phyloP scores from a whole-genome alignment of 2,797 vertebrate species.

The Mormyrus proboscirostris region DNA sequence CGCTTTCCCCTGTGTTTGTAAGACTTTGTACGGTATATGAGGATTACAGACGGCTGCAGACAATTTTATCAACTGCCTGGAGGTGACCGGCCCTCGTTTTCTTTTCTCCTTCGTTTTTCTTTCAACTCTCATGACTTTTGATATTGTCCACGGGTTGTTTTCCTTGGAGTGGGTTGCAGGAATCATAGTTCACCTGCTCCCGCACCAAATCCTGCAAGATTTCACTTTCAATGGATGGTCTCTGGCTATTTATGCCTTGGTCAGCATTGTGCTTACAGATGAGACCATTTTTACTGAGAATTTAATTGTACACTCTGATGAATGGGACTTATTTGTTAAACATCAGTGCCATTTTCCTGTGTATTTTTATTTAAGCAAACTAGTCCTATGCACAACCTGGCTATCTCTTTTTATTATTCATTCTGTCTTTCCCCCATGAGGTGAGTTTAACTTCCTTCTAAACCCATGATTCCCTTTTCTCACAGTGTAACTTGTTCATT shows the following conservation, averaged over 20 bases:
- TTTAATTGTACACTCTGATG: background rate
- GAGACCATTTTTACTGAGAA: background rate
- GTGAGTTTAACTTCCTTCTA: slow-evolving; percentile 52
- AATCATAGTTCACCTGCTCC: background rate
- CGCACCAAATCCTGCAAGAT: background rate
- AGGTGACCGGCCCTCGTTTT: slow-evolving; percentile 52
- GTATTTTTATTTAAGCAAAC: background rate
- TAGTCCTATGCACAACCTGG: background rate
- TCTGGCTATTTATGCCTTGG: background rate
- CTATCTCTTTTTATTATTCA: background rate
- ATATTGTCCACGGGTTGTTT: background rate
- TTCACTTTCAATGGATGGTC: background rate
- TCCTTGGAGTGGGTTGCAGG: background rate
- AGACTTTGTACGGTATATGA: slow-evolving; percentile 60
- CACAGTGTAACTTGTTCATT: background rate
- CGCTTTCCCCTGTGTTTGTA: slow-evolving; percentile 32
- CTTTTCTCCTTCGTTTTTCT: background rate
- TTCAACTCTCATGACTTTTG: background rate
- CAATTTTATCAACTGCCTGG: slow-evolving; percentile 63
- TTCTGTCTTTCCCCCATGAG: slow-evolving; percentile 60
- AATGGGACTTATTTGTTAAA: background rate
- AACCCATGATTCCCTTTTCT: background rate
- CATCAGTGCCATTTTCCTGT: background rate
- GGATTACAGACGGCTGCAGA: slow-evolving; percentile 56
- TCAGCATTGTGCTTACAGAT: background rate